Percentiles rank a stretch among this genome's conserved stretches.
Conservation (phyloP, 1,140 invertebrate genomes). For the Hydropsyche tenuis region DNA sequence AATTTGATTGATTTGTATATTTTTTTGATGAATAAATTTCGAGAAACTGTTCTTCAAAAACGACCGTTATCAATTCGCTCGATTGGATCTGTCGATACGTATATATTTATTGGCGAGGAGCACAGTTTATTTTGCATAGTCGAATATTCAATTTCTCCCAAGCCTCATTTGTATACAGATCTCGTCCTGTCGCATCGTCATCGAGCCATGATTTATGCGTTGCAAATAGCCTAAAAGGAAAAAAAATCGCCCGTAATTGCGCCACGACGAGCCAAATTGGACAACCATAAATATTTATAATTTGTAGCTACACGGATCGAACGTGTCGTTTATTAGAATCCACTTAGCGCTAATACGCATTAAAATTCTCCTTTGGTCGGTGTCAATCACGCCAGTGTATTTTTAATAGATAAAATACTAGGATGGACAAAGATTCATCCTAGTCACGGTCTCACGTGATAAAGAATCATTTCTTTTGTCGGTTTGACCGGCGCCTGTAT, state of each 20-base stretch:
- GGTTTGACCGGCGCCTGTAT: not conserved
- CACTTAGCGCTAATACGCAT: constrained; percentile 6
- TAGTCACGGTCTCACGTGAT: constrained; percentile 30
- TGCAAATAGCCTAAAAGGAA: not conserved
- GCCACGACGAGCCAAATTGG: constrained; percentile 9
- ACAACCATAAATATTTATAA: constrained; percentile 26
- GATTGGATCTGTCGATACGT: too few species aligned
- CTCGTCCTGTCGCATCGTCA: constrained; percentile 9
- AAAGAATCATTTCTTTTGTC: constrained; percentile 15
- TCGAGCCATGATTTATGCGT: not conserved
- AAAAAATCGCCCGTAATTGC: constrained; percentile 17
- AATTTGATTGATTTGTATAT: too few species aligned
- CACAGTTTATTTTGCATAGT: too few species aligned
- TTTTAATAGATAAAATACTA: not conserved
- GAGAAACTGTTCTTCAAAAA: too few species aligned
- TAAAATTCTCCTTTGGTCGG: not conserved
- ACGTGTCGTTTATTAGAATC: constrained; percentile 17
- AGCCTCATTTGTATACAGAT: not conserved
- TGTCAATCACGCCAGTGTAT: not conserved
- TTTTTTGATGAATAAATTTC: too few species aligned
- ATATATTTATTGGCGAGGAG: too few species aligned
- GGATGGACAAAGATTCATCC: constrained; percentile 10
- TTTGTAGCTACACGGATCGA: constrained; percentile 20
- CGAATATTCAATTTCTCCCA: too few species aligned
- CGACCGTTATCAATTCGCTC: too few species aligned